Percentiles rank a stretch among this genome's conserved stretches.
Evolutionary conservation across 2,797 vertebrate genomes (phyloP).

Genomic region (Craterocephalus amniculus): DNA sequence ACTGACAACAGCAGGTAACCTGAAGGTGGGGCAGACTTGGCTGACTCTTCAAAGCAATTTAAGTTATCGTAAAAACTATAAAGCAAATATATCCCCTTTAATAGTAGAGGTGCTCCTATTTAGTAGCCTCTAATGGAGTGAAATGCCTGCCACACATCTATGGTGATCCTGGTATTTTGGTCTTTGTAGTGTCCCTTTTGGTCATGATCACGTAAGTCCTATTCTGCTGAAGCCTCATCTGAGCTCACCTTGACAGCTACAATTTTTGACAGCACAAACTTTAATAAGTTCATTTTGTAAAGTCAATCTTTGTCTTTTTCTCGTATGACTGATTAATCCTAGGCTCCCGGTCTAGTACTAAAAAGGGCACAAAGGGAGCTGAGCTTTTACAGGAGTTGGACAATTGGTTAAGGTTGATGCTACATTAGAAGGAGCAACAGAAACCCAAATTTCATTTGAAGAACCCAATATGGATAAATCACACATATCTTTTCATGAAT

Average conservation of each 20-base stretch:
- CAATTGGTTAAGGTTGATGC: not conserved
- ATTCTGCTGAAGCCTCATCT: too few species aligned
- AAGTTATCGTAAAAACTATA: not conserved
- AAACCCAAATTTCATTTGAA: not conserved
- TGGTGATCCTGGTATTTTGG: not conserved
- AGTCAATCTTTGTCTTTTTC: not conserved
- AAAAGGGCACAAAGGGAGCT: not conserved
- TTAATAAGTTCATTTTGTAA: not conserved
- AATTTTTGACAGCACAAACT: not conserved
- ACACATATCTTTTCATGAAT: not conserved
- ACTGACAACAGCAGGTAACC: not conserved
- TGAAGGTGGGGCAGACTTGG: not conserved
- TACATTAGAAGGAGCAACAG: not conserved
- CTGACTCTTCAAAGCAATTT: not conserved
- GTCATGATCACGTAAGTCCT: not conserved
- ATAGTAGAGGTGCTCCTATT: not conserved
- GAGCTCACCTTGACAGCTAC: not conserved
- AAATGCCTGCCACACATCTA: not conserved
- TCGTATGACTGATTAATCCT: not conserved
- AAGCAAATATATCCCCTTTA: not conserved
- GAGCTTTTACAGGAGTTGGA: not conserved
- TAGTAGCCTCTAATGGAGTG: not conserved
- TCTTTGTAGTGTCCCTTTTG: not conserved
- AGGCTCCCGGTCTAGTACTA: not conserved
- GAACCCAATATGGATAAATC: not conserved